Evolutionary conservation across 2,888 invertebrate species (phyloP).

Genomic region (Horisme vitalbata): DNA sequence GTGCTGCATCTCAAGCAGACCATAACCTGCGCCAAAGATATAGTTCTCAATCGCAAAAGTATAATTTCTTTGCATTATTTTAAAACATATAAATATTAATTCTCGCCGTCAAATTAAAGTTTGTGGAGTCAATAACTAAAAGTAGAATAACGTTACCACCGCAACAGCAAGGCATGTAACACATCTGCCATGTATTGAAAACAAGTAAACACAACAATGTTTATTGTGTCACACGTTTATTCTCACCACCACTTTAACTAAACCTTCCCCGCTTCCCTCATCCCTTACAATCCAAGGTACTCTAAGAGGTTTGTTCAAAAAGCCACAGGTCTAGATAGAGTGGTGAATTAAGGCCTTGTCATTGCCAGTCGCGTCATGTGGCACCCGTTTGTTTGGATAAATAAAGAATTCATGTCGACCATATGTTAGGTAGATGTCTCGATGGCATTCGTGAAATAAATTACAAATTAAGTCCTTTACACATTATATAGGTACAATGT

Average conservation of each 20-base stretch:
- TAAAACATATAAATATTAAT: too few species aligned
- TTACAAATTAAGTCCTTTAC: neutral
- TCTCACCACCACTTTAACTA: slow-evolving; percentile 41
- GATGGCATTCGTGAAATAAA: slow-evolving; percentile 20
- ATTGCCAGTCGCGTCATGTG: slow-evolving; percentile 73
- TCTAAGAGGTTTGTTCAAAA: slow-evolving; percentile 1
- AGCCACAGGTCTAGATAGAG: slow-evolving; percentile 33
- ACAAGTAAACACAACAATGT: slow-evolving; percentile 70
- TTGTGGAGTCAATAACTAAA: slow-evolving; percentile 10
- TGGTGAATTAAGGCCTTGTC: slow-evolving; percentile 67
- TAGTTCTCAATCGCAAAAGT: too few species aligned
- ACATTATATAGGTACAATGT: slow-evolving; percentile 2
- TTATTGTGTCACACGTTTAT: slow-evolving; percentile 73
- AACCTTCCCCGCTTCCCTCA: slow-evolving; percentile 35
- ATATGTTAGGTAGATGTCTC: slow-evolving; percentile 50
- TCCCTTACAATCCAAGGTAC: neutral
- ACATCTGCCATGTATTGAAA: slow-evolving; percentile 71
- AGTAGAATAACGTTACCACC: slow-evolving; percentile 21
- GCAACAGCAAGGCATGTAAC: slow-evolving; percentile 37
- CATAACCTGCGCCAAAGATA: too few species aligned
- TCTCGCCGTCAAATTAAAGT: too few species aligned
- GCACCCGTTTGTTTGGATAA: slow-evolving; percentile 73
- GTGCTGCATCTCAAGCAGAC: too few species aligned
- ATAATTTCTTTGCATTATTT: too few species aligned
- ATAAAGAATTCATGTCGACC: slow-evolving; percentile 65